Evolutionary conservation across 2,113 vertebrate species (phyloP), one percentile per base, ranked within the genome.

Genomic region (Muscicapa adusta): DNA sequence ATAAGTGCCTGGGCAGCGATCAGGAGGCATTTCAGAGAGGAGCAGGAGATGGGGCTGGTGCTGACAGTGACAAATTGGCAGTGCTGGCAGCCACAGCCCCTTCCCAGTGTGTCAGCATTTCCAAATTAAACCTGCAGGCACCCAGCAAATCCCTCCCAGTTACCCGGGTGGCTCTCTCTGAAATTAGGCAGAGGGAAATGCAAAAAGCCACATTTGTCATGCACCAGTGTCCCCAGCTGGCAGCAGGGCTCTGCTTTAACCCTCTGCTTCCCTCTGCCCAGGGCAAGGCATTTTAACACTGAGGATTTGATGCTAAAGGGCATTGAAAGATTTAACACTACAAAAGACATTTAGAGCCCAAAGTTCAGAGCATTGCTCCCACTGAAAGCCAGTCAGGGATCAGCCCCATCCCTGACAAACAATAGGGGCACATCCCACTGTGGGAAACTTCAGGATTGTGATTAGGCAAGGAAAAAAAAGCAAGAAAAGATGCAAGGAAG

Each of bases 41-140:
- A 94, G 93, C 88, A 74, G 81, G 83, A 79, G 74, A 94, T 24
- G 71, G 71, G 81, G 75, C 88, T 56, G 7, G 81, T 8, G 45
- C 56, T 82, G 96, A 93, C 95, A 96, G 89, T 93, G 96, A 95
- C 95, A 68, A 91, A 96, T 93, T 45, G 77, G 88, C 34, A 81
- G 73, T 51, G 78, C 96, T 17, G 43, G 88, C 95, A 97, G 95
- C 84, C 94, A 70, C 48, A 8, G 7, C 34, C 95, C 94, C 96
- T 97, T 95, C 73, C 42, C 85, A 45, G 75, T 66, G 93, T 97
- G 96, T 94, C 97, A 94, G 96, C 94, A 22, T 67, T 87, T 91
- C 57, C 95, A 94, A 77, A 95, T 79, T 4, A 89, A 89, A 91
- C 91, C 95, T 62, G 65, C 93, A 83, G 96, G n/a, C 71, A 45